Conservation (phyloP, 2,888 invertebrate species). For the Malthinus flaveolus region DNA sequence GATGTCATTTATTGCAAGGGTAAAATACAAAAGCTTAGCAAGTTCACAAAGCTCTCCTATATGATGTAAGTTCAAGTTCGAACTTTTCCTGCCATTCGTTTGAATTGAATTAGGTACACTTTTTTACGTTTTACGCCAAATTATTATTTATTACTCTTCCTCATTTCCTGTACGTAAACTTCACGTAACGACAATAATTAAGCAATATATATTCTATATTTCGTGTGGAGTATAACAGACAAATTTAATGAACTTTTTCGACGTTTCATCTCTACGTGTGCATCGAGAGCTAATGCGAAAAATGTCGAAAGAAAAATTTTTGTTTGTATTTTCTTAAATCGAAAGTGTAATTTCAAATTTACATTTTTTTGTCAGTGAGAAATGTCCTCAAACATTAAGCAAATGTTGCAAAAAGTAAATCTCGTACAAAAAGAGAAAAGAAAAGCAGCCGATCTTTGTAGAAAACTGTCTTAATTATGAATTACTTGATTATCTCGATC, state of each 20-base stretch:
- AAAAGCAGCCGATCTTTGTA: too few relatives aligned
- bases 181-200: constrained; percentile 17
- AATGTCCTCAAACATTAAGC: too few relatives aligned
- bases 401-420: too few relatives aligned
- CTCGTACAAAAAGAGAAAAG: too few relatives aligned
- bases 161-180: too few relatives aligned
- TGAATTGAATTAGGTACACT: too few relatives aligned
- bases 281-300: not conserved
- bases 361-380: not conserved
- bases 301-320: not conserved
- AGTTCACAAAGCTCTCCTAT: not conserved
- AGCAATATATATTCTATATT: constrained; percentile 22
- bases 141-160: too few relatives aligned
- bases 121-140: too few relatives aligned
- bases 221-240: constrained; percentile 9
- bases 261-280: constrained; percentile 14
- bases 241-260: constrained; percentile 20
- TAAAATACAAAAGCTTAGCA: constrained; percentile 16
- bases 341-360: constrained; percentile 1
- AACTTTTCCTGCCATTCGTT: too few relatives aligned
- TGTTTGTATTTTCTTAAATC: constrained; percentile 2
- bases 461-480: too few relatives aligned
- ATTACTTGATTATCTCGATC: too few relatives aligned
- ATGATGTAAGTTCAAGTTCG: too few relatives aligned
- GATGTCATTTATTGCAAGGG: constrained; percentile 18